phyloP scores from a whole-genome alignment of 2,113 vertebrate species.

The Corythornis madagascariensis region DNA sequence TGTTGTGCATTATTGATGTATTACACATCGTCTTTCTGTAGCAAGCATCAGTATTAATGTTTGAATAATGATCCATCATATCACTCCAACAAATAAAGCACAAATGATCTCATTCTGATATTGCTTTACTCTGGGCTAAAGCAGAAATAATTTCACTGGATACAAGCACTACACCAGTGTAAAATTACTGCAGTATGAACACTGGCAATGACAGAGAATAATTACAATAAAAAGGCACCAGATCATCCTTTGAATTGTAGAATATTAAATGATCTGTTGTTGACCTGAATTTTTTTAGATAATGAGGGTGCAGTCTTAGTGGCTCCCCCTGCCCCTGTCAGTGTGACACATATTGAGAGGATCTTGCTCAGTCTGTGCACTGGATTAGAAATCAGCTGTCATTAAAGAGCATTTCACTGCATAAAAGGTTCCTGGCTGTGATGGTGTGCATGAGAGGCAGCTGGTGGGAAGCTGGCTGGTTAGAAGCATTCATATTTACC shows the following conservation, averaged over 20 bases:
- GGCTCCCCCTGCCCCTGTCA: background rate
- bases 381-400: constrained; percentile 84
- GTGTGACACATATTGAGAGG: constrained; percentile 6
- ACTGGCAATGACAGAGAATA: background rate
- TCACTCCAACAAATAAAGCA: background rate
- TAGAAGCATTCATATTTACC: constrained; percentile 69
- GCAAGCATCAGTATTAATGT: background rate
- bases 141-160: background rate
- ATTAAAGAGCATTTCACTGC: constrained; percentile 12
- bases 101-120: background rate
- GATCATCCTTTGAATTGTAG: background rate
- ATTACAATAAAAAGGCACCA: background rate
- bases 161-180: background rate
- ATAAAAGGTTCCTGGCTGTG: constrained; percentile 73
- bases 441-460: constrained; percentile 68
- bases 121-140: background rate
- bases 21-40: background rate
- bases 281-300: background rate
- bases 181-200: background rate
- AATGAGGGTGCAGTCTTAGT: background rate
- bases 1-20: constrained; percentile 5
- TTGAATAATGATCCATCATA: background rate
- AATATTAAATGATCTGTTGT: background rate
- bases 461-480: constrained; percentile 62
- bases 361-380: constrained; percentile 19